These are phyloP conservation scores for Euphonia xanthogaster DNA, from an alignment of 2,797 vertebrate genomes.

Conservation along the genomic window DNA sequence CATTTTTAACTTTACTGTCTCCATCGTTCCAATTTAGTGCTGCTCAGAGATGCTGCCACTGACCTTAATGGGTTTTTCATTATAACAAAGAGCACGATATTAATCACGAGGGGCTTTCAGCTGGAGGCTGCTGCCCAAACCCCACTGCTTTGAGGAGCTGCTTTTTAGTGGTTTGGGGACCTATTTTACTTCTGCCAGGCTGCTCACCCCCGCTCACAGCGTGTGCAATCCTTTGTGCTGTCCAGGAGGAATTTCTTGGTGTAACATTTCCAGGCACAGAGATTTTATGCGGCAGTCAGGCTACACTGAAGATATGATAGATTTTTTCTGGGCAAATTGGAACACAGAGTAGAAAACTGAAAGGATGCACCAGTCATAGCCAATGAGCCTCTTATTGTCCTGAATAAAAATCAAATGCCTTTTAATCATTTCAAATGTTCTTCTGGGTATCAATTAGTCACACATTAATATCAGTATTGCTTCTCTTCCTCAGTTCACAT, in stretches of 20 bases:
- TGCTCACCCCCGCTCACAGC: not conserved
- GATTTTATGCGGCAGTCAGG: conserved; percentile 58
- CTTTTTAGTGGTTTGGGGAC: not conserved
- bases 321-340: conserved; percentile 65
- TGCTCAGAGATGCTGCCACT: conserved; percentile 55
- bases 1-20: conserved; percentile 69
- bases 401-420: conserved; percentile 58
- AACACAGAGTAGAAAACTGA: conserved; percentile 14
- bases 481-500: conserved; percentile 47
- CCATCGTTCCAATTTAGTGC: conserved; percentile 62
- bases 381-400: conserved; percentile 65
- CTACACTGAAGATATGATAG: conserved; percentile 50
- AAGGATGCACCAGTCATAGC: conserved; percentile 7
- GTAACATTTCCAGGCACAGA: conserved; percentile 58
- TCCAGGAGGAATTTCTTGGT: conserved; percentile 60
- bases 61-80: conserved; percentile 67
- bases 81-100: conserved; percentile 44
- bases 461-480: conserved; percentile 63
- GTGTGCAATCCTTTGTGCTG: not conserved
- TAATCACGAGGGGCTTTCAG: conserved; percentile 32
- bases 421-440: conserved; percentile 68
- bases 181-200: not conserved
- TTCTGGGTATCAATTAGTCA: conserved; percentile 68
- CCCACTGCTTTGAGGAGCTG: not conserved
- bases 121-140: not conserved